Base-by-base conservation (phyloP, 2,113 vertebrate genomes). In the Polypterus senegalus region DNA sequence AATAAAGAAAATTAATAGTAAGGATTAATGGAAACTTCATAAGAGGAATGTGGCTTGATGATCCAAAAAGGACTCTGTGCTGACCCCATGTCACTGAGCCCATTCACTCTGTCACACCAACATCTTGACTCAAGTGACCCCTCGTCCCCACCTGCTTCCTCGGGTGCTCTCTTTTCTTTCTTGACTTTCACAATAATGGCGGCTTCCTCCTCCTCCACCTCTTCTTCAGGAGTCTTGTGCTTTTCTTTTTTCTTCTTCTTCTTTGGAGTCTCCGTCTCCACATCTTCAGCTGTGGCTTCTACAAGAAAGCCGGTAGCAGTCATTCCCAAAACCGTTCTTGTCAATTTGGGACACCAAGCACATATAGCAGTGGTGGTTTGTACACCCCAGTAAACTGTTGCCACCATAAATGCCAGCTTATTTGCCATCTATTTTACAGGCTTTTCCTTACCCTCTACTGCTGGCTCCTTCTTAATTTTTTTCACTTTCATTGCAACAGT, bases 171-270 rank as follows among this genome's bases (percentile, higher is more conserved):
- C 27, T 27, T 27, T 27, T 27, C 27, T 27, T 27, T 27, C 27
- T 27, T 27, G 27, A 27, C 27, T 27, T 27, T 27, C 27, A 7
- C 48, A 54, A 62, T n/a, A 62, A 46, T 47, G 9, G 65, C 74
- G 6, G 58, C 63, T 1, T 61, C 9, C 47, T 78, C 76, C 1
- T 67, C 66, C 46, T 70, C 67, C 0, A 69, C 78, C 9, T 71
- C 73, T 47, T 86, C 77, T 63, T 83, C 80, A 61, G 67, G 64
- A 61, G 78, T 74, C 45, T 78, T 81, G 72, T 85, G 88, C 61
- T 91, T 87, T 64, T 87, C 81, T 71, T 92, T 95, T 69, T 94
- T 97, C 69, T 96, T 97, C 76, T 92, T 97, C 83, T 93, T 96
- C 71, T 89, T 83, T 9, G 85, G 79, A 10, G 79, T 65, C 63